Evolutionary conservation across 2,797 vertebrate genomes (phyloP), one percentile per base, ranked within the genome.

Genomic region (Momotus momota): DNA sequence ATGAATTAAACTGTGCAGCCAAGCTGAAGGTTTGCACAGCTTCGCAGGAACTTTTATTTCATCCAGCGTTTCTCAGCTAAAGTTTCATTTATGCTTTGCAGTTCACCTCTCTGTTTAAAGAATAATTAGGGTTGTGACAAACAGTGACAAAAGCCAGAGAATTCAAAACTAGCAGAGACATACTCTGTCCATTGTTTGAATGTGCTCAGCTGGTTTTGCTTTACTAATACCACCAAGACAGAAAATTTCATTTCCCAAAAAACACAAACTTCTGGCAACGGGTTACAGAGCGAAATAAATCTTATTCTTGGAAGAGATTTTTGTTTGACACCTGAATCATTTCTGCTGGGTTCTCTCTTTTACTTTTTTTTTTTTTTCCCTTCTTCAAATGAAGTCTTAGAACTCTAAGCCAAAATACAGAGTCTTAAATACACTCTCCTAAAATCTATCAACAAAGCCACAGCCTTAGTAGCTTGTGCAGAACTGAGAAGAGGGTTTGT

Each of bases 231-330:
- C 91, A 96, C 92, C 75, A 90, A 96, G 97, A 95, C 65, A 93
- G 94, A 96, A 96, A 95, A 86, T 73, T 94, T 97, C 90, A 27
- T 95, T 94, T 94, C 86, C 73, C 95, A 35, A 81, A 92, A 67
- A 95, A 95, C 74, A 91, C 95, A 94, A 91, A 86, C 60, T 91
- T 94, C 91, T 97, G 95, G 94, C 95, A 88, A 96, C 58, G 82
- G 91, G 95, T 96, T 93, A 95, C 23, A 15, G 92, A 90, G 83
- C 67, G 94, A 96, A 96, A 92, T 97, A 97, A 97, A 97, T 97
- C 90, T 98, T 97, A 96, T 97, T 96, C 97, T 97, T 97, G 97
- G 94, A 97, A 95, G 79, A 87, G 86, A 82, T 92, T 95, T 93
- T 96, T 95, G 85, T 96, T 97, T 97, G 96, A 97, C 93, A 97